Conservation (phyloP, 1,140 invertebrate species). For the Maniola jurtina region DNA sequence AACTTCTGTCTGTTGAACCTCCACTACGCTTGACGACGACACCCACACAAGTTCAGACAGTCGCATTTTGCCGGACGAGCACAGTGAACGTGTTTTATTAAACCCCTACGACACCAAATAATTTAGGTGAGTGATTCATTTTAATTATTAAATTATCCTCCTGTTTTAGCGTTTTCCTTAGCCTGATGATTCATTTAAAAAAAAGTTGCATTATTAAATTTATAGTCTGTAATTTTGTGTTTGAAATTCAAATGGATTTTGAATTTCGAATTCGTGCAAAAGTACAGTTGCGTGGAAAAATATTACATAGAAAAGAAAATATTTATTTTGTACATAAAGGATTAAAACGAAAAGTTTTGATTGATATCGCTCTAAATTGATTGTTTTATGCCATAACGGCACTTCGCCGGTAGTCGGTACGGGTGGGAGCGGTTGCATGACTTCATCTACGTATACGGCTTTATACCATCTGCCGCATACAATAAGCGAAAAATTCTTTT, state of each 20-base stretch:
- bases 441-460: slow-evolving; percentile 45
- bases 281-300: not conserved
- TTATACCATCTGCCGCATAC: slow-evolving; percentile 38
- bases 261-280: not conserved
- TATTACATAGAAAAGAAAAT: not conserved
- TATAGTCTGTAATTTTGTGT: not conserved
- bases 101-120: slow-evolving; percentile 41
- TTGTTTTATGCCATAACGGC: slow-evolving; percentile 39
- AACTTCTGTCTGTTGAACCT: slow-evolving; percentile 37
- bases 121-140: slow-evolving; percentile 50
- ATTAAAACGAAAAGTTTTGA: not conserved
- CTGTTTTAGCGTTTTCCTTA: not conserved
- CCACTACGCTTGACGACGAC: slow-evolving; percentile 22
- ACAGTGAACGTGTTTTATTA: slow-evolving; percentile 47
- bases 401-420: slow-evolving; percentile 27
- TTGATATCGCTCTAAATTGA: slow-evolving; percentile 3
- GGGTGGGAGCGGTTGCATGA: slow-evolving; percentile 48
- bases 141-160: slow-evolving; percentile 18
- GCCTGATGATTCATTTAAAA: not conserved
- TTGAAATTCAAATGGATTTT: not conserved
- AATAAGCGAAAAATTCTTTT: slow-evolving; percentile 27
- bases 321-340: not conserved
- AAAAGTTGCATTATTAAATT: slow-evolving; percentile 1
- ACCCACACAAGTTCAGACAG: slow-evolving; percentile 35
- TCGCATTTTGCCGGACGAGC: slow-evolving; percentile 52